These are phyloP conservation scores for Eulemur rubriventer DNA, from an alignment of 2,797 vertebrate species.

Conservation along the genomic window DNA sequence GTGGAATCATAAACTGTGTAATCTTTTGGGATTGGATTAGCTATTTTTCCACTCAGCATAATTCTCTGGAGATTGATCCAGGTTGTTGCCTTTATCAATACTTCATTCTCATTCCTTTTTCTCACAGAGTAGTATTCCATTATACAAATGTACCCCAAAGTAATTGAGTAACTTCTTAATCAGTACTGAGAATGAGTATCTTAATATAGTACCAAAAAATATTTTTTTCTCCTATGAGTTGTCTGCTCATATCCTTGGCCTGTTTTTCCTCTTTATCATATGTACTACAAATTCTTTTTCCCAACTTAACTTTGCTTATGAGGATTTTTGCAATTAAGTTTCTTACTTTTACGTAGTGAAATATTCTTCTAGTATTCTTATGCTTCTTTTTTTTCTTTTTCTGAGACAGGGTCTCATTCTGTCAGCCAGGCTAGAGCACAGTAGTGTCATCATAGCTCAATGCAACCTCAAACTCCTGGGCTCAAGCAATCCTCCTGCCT, in stretches of 20 bases:
- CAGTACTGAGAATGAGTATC: background rate
- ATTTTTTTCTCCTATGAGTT: background rate
- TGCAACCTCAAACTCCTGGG: too few relatives aligned
- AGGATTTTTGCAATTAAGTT: background rate
- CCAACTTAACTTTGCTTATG: conserved; percentile 1
- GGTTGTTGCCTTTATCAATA: background rate
- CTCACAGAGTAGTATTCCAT: background rate
- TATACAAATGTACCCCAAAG: background rate
- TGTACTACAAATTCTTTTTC: background rate
- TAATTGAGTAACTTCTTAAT: background rate
- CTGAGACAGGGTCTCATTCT: too few relatives aligned
- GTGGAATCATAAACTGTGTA: background rate
- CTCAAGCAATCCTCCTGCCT: too few relatives aligned
- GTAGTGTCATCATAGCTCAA: too few relatives aligned
- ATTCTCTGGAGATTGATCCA: background rate
- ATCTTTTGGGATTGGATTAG: background rate
- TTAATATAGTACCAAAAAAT: background rate
- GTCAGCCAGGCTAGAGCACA: too few relatives aligned
- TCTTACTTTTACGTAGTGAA: background rate
- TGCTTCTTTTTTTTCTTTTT: background rate
- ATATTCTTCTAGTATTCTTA: background rate
- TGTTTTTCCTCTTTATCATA: background rate
- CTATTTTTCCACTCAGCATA: background rate
- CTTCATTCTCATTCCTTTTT: background rate
- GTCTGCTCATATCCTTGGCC: background rate